Evolutionary conservation across 2,888 invertebrate genomes (phyloP).

Genomic region (Lymantria monacha): DNA sequence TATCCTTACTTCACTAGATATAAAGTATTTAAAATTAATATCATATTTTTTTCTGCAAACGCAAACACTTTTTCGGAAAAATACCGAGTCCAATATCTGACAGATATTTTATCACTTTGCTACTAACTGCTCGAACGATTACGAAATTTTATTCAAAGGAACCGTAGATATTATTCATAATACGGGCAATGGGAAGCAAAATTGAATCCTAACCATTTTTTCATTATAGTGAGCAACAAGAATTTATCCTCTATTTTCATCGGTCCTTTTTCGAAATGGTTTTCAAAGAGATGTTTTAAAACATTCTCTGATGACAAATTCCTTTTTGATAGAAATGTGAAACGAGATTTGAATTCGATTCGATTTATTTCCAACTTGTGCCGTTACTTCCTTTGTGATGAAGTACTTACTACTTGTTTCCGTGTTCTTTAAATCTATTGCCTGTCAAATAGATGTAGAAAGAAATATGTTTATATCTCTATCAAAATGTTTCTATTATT

Average conservation of each 20-base stretch:
- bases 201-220: slow-evolving; percentile 14
- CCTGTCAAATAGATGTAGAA: not conserved
- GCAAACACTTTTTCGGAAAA: not conserved
- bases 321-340: slow-evolving; percentile 23
- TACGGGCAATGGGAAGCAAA: slow-evolving; percentile 2
- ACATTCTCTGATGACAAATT: slow-evolving; percentile 22
- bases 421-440: slow-evolving; percentile 7
- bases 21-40: not conserved
- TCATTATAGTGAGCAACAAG: slow-evolving; percentile 9
- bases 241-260: slow-evolving; percentile 9
- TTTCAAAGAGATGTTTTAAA: slow-evolving; percentile 19
- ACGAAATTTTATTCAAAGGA: not conserved
- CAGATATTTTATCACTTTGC: slow-evolving; percentile 1
- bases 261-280: slow-evolving; percentile 8
- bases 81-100: slow-evolving; percentile 10
- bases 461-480: no score
- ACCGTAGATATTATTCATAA: slow-evolving; percentile 2
- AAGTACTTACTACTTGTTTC: slow-evolving; percentile 16
- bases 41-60: not conserved
- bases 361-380: slow-evolving; percentile 20
- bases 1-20: no score
- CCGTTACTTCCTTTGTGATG: slow-evolving; percentile 11
- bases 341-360: slow-evolving; percentile 23
- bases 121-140: not conserved
- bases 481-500: no score